phyloP scores from a whole-genome alignment of 92 coral and sea anemone species.

The Porites divaricata region DNA sequence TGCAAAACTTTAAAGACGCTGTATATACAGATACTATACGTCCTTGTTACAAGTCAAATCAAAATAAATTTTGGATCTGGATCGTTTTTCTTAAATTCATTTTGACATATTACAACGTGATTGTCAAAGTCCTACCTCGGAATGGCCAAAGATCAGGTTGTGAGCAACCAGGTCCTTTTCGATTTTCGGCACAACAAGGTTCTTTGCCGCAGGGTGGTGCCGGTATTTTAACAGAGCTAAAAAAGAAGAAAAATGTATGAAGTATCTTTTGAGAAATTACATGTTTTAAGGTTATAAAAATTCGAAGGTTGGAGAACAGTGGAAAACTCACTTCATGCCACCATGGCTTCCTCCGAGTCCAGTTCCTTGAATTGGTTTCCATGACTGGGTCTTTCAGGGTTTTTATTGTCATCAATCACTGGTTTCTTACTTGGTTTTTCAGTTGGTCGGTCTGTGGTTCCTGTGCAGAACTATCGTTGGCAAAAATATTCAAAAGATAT shows the following conservation, averaged over 20 bases:
- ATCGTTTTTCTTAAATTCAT: too few relatives aligned
- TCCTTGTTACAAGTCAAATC: too few relatives aligned
- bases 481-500: not conserved
- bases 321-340: not conserved
- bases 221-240: not conserved
- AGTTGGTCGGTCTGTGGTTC: not conserved
- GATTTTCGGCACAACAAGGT: constrained; percentile 51
- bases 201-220: constrained; percentile 47
- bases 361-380: constrained; percentile 12
- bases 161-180: constrained; percentile 54
- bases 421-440: not conserved
- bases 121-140: constrained; percentile 10
- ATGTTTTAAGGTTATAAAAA: too few relatives aligned
- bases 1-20: too few relatives aligned
- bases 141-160: constrained; percentile 56
- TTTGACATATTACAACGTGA: too few relatives aligned
- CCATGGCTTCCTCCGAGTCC: constrained; percentile 3
- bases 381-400: not conserved
- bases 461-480: not conserved
- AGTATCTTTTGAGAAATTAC: too few relatives aligned
- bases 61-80: too few relatives aligned
- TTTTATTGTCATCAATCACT: not conserved
- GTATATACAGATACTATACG: too few relatives aligned
- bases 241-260: not conserved
- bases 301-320: too few relatives aligned